phyloP scores from a whole-genome alignment of 2,113 vertebrate genomes.

The Romanogobio albipinnatus region DNA sequence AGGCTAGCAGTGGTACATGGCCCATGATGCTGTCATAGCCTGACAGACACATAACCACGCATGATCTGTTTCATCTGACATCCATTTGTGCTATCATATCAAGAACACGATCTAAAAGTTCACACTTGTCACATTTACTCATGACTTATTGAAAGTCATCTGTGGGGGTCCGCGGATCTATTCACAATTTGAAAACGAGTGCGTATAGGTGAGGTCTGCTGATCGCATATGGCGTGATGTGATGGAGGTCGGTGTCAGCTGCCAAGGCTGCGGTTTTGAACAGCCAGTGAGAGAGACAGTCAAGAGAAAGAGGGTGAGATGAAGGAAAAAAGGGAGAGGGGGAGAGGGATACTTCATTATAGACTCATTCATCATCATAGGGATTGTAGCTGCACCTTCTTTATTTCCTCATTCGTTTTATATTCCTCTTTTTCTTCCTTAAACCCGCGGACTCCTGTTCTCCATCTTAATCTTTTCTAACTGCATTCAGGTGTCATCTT shows the following conservation, averaged over 20 bases:
- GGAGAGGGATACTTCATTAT: constrained; percentile 69
- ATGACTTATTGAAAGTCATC: constrained; percentile 38
- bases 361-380: constrained; percentile 74
- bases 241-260: constrained; percentile 21
- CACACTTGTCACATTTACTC: constrained; percentile 15
- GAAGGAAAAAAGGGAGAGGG: constrained; percentile 1
- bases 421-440: constrained; percentile 55
- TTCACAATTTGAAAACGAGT: not conserved
- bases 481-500: constrained; percentile 14
- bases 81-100: constrained; percentile 1
- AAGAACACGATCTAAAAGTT: constrained; percentile 14
- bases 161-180: not conserved
- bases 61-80: constrained; percentile 19
- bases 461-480: constrained; percentile 35
- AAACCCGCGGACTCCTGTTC: constrained; percentile 32
- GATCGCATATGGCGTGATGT: constrained; percentile 29
- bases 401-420: constrained; percentile 46
- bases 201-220: constrained; percentile 15
- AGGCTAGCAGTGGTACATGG: not conserved
- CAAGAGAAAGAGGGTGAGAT: not conserved
- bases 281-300: not conserved
- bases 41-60: constrained; percentile 8
- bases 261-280: constrained; percentile 46
- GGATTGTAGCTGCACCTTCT: constrained; percentile 55
- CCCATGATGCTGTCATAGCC: not conserved